A percentile compares a stretch with the other conserved stretches of the same genome.
phyloP scores from a whole-genome alignment of 2,797 vertebrate genomes.

The Anguilla anguilla region DNA sequence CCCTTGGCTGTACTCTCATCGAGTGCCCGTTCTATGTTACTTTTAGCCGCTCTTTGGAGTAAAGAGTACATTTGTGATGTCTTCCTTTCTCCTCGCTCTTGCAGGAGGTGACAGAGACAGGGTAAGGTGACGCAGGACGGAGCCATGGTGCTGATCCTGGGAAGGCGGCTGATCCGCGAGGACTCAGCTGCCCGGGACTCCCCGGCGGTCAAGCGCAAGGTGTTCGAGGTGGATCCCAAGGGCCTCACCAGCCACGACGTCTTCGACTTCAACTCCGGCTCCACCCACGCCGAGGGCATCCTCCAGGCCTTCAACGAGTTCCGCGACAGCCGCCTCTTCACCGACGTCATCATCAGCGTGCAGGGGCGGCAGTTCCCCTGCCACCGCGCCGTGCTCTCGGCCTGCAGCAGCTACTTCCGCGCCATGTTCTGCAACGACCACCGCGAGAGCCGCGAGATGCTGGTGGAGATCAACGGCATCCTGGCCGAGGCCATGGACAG shows the following conservation, averaged over 20 bases:
- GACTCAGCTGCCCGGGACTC: conserved; percentile 89
- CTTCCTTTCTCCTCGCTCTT: background rate
- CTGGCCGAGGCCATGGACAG: conserved; percentile 95
- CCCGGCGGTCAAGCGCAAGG: conserved; percentile 93
- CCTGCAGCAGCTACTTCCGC: conserved; percentile 96
- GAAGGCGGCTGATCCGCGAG: conserved; percentile 93
- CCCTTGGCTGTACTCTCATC: background rate
- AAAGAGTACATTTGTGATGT: background rate
- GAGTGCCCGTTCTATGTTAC: background rate
- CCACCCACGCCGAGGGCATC: conserved; percentile 91
- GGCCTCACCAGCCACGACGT: conserved; percentile 81
- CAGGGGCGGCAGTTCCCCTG: conserved; percentile 96
- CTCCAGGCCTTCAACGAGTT: conserved; percentile 97
- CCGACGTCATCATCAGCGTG: conserved; percentile 95
- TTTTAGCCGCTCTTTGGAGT: background rate
- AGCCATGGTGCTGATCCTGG: conserved; percentile 98
- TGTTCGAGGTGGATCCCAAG: conserved; percentile 95
- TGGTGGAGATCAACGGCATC: conserved; percentile 98
- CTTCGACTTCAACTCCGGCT: conserved; percentile 92
- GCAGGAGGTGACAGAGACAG: conserved; percentile 1
- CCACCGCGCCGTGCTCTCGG: conserved; percentile 93
- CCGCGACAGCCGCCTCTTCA: conserved; percentile 91
- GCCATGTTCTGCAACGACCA: conserved; percentile 99
- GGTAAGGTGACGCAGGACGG: conserved; percentile 54
- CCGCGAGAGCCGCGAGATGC: conserved; percentile 93